Conservation (phyloP, 2,113 vertebrate genomes). For the Phyllopteryx taeniolatus region DNA sequence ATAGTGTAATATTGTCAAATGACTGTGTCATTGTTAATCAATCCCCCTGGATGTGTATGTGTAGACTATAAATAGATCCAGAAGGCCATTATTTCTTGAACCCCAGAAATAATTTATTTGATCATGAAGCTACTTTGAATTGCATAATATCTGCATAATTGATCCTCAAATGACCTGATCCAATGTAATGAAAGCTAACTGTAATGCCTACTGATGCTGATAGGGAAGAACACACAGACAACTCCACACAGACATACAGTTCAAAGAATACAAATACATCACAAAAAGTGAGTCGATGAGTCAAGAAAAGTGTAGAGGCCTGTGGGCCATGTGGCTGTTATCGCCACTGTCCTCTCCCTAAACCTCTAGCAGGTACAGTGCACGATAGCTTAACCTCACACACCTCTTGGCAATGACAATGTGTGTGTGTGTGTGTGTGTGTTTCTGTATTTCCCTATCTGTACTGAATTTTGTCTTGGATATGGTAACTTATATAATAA, state of each 20-base stretch:
- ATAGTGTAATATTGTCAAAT: too few species aligned
- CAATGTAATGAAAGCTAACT: not conserved
- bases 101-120: not conserved
- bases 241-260: not conserved
- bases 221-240: conserved; percentile 1
- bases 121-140: conserved; percentile 20
- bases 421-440: not conserved
- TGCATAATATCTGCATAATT: conserved; percentile 14
- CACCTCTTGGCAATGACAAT: conserved; percentile 11
- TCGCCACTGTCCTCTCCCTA: conserved; percentile 41
- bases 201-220: not conserved
- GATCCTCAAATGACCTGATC: conserved; percentile 11
- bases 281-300: conserved; percentile 6
- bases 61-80: too few species aligned
- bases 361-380: conserved; percentile 43
- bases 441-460: conserved; percentile 6
- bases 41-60: not conserved
- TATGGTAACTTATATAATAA: too few species aligned
- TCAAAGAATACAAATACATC: too few species aligned
- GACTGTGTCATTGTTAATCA: too few species aligned
- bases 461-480: not conserved
- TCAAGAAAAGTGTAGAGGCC: conserved; percentile 13
- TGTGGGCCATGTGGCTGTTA: conserved; percentile 45
- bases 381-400: conserved; percentile 20
- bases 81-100: not conserved